Evolutionary conservation across 2,113 vertebrate species (phyloP), one percentile per base, ranked within the genome.

Genomic region (Crotalus tigris): DNA sequence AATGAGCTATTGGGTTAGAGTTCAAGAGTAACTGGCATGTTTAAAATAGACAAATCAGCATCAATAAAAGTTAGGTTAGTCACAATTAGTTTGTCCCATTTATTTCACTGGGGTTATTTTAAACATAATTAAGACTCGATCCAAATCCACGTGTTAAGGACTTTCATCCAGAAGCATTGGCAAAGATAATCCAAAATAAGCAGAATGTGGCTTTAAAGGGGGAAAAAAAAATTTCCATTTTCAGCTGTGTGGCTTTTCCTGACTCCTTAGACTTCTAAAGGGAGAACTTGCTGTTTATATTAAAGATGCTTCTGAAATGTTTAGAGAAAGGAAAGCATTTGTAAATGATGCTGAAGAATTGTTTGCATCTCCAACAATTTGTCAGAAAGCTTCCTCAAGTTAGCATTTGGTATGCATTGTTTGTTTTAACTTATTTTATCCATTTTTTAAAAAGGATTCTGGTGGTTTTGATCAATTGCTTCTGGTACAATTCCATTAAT

Each of bases 241-340:
- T 93, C 95, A 94, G 91, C 94, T 96, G 91, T 92, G 92, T 91
- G 93, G 93, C 95, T 93, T 89, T 97, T 94, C 11, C 93, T 94
- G 95, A 81, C 97, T 97, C 94, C 95, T 96, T 88, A 0, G 94
- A 93, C 95, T 93, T 96, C 51, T 92, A 91, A 93, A 93, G 54
- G 0, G 1, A 95, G 92, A 93, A 89, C 91, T 93, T 1, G 0
- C 55, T 96, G 96, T 97, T 97, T 96, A 96, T 90, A 94, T 94
- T 95, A 94, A 92, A 91, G 95, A 95, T 96, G 93, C 94, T 96
- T 97, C 95, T 97, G 91, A 51, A 51, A n/a, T 97, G 95, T 96
- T 97, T 97, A 97, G 94, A 96, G 95, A 96, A 93, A 85, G 94
- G 61, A 57, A 94, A 88, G 93, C 91, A 64, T 97, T 96, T 95